A percentile compares a stretch with the other conserved stretches of the same genome.
Evolutionary conservation across 2,888 invertebrate genomes (phyloP).

Genomic region (Nycteola revayana): DNA sequence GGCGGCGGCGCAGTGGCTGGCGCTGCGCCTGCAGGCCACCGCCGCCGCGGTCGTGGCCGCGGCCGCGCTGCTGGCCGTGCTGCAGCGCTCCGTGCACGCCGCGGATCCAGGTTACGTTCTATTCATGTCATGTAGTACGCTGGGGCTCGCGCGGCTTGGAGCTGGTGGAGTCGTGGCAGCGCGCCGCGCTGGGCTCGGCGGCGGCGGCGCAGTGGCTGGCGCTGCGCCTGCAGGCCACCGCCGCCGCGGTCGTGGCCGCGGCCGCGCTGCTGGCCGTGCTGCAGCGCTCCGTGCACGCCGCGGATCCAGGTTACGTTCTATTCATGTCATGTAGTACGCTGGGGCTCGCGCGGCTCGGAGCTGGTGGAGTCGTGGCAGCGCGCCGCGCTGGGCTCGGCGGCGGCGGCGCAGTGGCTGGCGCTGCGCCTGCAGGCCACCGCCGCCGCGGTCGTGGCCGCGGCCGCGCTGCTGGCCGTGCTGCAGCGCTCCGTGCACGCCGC

Average conservation of each 20-base stretch:
- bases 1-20: slow-evolving; percentile 93
- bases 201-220: slow-evolving; percentile 94
- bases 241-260: slow-evolving; percentile 85
- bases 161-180: slow-evolving; percentile 88
- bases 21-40: slow-evolving; percentile 91
- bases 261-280: slow-evolving; percentile 60
- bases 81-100: slow-evolving; percentile 87
- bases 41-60: slow-evolving; percentile 85
- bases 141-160: too few species aligned
- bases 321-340: too few species aligned
- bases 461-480: slow-evolving; percentile 59
- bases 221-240: slow-evolving; percentile 90
- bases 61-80: slow-evolving; percentile 58
- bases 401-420: slow-evolving; percentile 93
- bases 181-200: slow-evolving; percentile 90
- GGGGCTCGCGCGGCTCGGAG: too few species aligned
- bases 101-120: slow-evolving; percentile 90
- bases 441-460: slow-evolving; percentile 84
- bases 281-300: slow-evolving; percentile 87
- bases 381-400: slow-evolving; percentile 90
- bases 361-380: slow-evolving; percentile 90
- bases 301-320: slow-evolving; percentile 89
- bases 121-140: too few species aligned
- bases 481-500: slow-evolving; percentile 88
- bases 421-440: slow-evolving; percentile 91